These are phyloP conservation scores for Forbesichthys agassizii DNA, from an alignment of 2,113 vertebrate genomes.

Conservation along the genomic window DNA sequence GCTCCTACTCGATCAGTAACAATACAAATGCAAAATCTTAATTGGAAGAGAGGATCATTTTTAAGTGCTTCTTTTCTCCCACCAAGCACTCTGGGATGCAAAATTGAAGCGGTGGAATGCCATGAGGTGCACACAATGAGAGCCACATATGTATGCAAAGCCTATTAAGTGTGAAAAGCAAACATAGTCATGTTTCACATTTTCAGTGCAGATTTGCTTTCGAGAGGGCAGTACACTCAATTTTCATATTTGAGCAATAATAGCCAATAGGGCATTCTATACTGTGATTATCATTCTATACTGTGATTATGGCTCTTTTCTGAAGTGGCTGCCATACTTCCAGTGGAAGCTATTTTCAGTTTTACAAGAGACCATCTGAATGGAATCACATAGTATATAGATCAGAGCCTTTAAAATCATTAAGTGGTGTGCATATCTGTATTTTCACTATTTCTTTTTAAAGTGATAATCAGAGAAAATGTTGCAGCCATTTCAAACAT, in stretches of 20 bases:
- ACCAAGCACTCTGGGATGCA: conserved; percentile 44
- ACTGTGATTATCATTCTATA: conserved; percentile 44
- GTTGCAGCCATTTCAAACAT: no score
- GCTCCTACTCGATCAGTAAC: no score
- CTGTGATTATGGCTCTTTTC: neutral
- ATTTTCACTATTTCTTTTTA: no score
- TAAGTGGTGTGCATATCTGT: no score
- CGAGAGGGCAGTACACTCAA: conserved; percentile 52
- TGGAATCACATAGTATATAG: conserved; percentile 24
- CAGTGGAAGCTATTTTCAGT: neutral
- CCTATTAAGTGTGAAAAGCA: conserved; percentile 73
- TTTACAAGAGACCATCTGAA: conserved; percentile 23
- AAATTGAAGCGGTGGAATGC: conserved; percentile 41
- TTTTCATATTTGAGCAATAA: conserved; percentile 67
- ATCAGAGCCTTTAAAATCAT: conserved; percentile 33
- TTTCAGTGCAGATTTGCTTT: conserved; percentile 54
- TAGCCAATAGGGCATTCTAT: conserved; percentile 38
- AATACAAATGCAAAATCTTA: neutral
- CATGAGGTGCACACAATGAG: conserved; percentile 44
- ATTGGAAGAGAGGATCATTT: conserved; percentile 34
- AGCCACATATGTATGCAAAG: conserved; percentile 66
- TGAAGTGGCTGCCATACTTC: neutral
- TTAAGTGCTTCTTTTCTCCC: conserved; percentile 28
- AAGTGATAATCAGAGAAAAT: no score
- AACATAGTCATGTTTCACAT: conserved; percentile 60